phyloP scores from a whole-genome alignment of 2,888 invertebrate species.

The Exephanes ischioxanthus region DNA sequence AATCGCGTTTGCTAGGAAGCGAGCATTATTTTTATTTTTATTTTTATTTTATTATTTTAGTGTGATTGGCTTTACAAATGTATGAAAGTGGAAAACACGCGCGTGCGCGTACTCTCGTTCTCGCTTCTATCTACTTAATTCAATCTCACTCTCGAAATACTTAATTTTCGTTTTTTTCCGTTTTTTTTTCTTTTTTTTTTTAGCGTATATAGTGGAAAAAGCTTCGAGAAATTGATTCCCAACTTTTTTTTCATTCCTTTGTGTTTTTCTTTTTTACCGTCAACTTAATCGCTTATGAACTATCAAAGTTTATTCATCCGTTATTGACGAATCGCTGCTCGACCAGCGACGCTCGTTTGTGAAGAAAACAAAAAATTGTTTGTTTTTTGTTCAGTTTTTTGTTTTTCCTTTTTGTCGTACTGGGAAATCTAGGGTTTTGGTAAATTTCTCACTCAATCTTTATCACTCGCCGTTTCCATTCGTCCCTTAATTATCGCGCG shows the following conservation, averaged over 20 bases:
- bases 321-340: constrained; percentile 34
- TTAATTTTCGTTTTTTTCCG: neutral
- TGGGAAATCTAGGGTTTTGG: constrained; percentile 43
- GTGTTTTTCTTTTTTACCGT: constrained; percentile 40
- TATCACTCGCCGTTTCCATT: constrained; percentile 33
- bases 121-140: constrained; percentile 19
- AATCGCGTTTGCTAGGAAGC: constrained; percentile 22
- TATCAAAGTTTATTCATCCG: constrained; percentile 36
- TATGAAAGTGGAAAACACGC: constrained; percentile 69
- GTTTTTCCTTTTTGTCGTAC: constrained; percentile 12
- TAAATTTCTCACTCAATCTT: constrained; percentile 40
- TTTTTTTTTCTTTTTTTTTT: neutral
- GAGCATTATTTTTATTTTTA: constrained; percentile 27
- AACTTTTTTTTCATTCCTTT: neutral
- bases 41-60: constrained; percentile 8
- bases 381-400: neutral
- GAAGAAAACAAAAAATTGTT: constrained; percentile 31
- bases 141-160: constrained; percentile 48
- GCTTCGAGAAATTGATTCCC: constrained; percentile 2
- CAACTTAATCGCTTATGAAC: constrained; percentile 33
- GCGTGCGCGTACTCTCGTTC: constrained; percentile 28
- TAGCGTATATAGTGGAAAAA: constrained; percentile 19
- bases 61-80: constrained; percentile 64
- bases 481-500: constrained; percentile 47
- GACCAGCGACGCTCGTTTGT: constrained; percentile 40